Base-by-base conservation (phyloP, 2,888 invertebrate species). In the Hyalella azteca region DNA sequence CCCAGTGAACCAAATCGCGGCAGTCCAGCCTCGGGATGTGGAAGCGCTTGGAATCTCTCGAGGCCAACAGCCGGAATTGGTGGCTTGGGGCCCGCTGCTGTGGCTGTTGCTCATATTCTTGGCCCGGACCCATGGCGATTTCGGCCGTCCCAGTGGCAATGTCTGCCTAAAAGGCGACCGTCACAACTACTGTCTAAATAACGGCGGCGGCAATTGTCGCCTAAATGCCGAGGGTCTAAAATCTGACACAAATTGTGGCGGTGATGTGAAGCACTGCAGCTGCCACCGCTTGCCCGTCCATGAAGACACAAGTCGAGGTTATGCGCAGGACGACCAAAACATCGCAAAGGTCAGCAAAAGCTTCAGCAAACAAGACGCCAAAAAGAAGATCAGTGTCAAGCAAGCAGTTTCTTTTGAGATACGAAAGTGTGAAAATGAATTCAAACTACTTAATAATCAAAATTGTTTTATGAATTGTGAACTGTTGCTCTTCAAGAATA, bases 21-120 rank as follows among this genome's bases (percentile, higher is more conserved):
- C 75, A 15, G 75, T 75, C 19, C 75, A 75, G 75, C 75, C 75
- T n/a, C 75, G 75, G 29, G 75, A 75, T 39, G 75, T 75, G 29
- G 75, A 75, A 19, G 29, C 66, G 22, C 36, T 15, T 5, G 66
- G 32, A n/a, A 7, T 19, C 66, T 66, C 66, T 15, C 32, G 66
- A 36, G 66, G 66, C 22, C 66, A 66, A 66, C 66, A 32, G 15
- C 19, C 66, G 36, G 36, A 66, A 66, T 66, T 66, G 36, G 39
- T 32, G 19, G 29, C n/a, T 32, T 32, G 66, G 3, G 66, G 36
- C 13, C 36, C 66, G 36, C 66, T 66, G 22, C 66, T 66, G 66
- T 22, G 66, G 66, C 66, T 66, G 36, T 19, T 66, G 66, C 39
- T 66, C 9, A n/a, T 66, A 36, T 36, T 66, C 36, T 15, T 66